These are phyloP conservation scores for Zaprionus inermis DNA, from an alignment of 1,140 invertebrate genomes.

Conservation along the genomic window DNA sequence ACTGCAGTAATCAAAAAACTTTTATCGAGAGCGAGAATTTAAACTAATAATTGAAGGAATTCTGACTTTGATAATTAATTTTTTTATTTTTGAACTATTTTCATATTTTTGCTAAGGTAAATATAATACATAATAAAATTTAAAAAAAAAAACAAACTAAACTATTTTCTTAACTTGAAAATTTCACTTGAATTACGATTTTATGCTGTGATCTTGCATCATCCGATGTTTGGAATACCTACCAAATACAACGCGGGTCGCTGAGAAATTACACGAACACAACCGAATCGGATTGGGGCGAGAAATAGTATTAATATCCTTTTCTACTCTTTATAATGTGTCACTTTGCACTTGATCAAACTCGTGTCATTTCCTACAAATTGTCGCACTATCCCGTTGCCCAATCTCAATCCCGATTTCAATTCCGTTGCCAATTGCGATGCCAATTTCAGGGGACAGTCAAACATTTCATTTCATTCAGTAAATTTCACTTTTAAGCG, in stretches of 20 bases:
- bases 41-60: too few species aligned
- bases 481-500: slow-evolving; percentile 82
- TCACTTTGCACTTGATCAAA: slow-evolving; percentile 39
- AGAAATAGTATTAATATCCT: slow-evolving; percentile 6
- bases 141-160: too few species aligned
- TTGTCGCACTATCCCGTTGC: slow-evolving; percentile 7
- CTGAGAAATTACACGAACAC: slow-evolving; percentile 1
- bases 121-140: too few species aligned
- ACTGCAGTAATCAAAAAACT: too few species aligned
- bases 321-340: slow-evolving; percentile 30
- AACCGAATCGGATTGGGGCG: background rate
- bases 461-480: slow-evolving; percentile 77
- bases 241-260: slow-evolving; percentile 50
- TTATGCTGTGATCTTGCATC: slow-evolving; percentile 21
- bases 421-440: slow-evolving; percentile 18
- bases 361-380: slow-evolving; percentile 51
- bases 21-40: too few species aligned
- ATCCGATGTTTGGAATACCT: slow-evolving; percentile 21
- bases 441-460: slow-evolving; percentile 44
- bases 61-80: too few species aligned
- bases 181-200: background rate
- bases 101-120: background rate
- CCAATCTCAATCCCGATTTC: slow-evolving; percentile 3
- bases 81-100: background rate
- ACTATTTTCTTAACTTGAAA: background rate